Base-by-base conservation (phyloP, 1,140 invertebrate genomes). In the Matsumurasca onukii region DNA sequence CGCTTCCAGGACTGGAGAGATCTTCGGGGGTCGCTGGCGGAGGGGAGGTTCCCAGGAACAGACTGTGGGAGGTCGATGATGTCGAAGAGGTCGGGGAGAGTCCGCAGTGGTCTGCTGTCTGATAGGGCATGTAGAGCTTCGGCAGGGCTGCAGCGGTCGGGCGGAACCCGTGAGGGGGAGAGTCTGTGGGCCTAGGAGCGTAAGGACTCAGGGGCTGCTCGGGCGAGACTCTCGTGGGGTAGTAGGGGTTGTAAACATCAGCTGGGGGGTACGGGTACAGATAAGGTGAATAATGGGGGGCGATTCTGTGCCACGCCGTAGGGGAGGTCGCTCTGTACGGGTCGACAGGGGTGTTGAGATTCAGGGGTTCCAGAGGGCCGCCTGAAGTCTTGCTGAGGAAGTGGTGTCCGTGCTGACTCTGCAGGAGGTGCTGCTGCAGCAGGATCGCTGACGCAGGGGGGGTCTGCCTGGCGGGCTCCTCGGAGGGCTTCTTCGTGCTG, bases 31-130 rank as follows among this genome's bases (percentile, higher is more conserved):
- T 80, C 17, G 79, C 75, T 1, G 81, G 80, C 0, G 82, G 80
- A 13, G 82, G 81, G 2, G 81, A 82, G 13, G 57, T 68, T 29
- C 67, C 62, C 15, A 39, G 45, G 68, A 51, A 59, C 48, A 68
- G 22, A 24, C 77, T 73, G 1, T 80, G 63, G 0, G 78, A 79
- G 0, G 76, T 75, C 0, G 80, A 80, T 2, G 78, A 77, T 29
- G 82, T 68, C 5, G 80, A 80, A 39, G 82, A 85, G 51, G 79
- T 87, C 13, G 83, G 85, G 73, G 80, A 89, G 34, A 85, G 79
- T 0, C 79, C 78, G 31, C 79, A 80, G 39, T 82, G 69, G 57
- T 68, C 76, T 25, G 67, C 74, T 71, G 75, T 70, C 30, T 72
- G 72, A 76, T 77, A 2, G 59, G 78, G 77, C 5, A 78, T 76